Evolutionary conservation across 1,140 invertebrate species (phyloP).

Genomic region (Drosophila lowei): DNA sequence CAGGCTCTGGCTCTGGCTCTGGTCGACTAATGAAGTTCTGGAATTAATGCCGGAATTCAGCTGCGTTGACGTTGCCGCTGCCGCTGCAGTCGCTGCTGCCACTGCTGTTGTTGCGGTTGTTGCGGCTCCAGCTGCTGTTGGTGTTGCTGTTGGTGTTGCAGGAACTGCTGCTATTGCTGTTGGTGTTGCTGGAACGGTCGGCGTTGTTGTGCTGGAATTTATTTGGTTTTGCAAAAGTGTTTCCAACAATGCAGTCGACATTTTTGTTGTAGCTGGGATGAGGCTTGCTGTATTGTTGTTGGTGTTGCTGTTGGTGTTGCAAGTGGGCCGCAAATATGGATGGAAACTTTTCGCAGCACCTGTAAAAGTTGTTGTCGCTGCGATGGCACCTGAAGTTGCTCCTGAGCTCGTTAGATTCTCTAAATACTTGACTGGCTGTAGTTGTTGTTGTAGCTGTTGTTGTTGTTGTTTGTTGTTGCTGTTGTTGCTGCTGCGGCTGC

Average conservation of each 20-base stretch:
- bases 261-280: slow-evolving; percentile 34
- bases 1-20: slow-evolving; percentile 14
- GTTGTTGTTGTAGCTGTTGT: slow-evolving; percentile 31
- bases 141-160: slow-evolving; percentile 22
- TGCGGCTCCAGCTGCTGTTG: slow-evolving; percentile 31
- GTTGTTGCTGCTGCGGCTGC: slow-evolving; percentile 50
- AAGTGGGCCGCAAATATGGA: slow-evolving; percentile 72
- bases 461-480: slow-evolving; percentile 42
- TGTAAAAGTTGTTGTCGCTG: slow-evolving; percentile 70
- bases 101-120: slow-evolving; percentile 24
- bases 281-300: slow-evolving; percentile 42
- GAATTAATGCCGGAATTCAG: slow-evolving; percentile 80
- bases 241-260: slow-evolving; percentile 80
- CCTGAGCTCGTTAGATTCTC: slow-evolving; percentile 60
- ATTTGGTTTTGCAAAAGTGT: slow-evolving; percentile 82
- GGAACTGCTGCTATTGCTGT: slow-evolving; percentile 24
- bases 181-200: slow-evolving; percentile 25
- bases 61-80: slow-evolving; percentile 48
- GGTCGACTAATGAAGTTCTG: slow-evolving; percentile 81
- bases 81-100: slow-evolving; percentile 25
- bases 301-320: slow-evolving; percentile 43
- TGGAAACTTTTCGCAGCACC: slow-evolving; percentile 77
- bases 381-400: slow-evolving; percentile 63
- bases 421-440: slow-evolving; percentile 63
- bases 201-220: slow-evolving; percentile 72